Base-by-base conservation (phyloP, 2,888 invertebrate genomes). In the Liodrosophila aerea region DNA sequence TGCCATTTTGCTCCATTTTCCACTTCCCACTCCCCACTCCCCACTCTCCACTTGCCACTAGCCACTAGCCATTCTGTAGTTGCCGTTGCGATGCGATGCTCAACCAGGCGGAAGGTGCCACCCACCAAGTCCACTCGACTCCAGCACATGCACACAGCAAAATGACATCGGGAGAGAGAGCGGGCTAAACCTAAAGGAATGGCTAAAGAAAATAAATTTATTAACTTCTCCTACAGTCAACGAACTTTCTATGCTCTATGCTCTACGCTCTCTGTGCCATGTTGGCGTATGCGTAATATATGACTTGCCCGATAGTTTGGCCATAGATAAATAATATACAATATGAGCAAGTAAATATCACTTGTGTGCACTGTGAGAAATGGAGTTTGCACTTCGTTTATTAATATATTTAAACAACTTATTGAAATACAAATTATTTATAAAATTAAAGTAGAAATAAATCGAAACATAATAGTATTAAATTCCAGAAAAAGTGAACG, bases 211-310 rank as follows among this genome's bases (percentile, higher is more conserved):
- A 47, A 50, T 33, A 47, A 8, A 37, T 36, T 54, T 54, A 43
- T 54, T 54, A 43, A 41, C 34, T 43, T 41, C 34, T 27, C 34
- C 16, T 45, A 12, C 30, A 56, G 13, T 34, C 29, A 18, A 45
- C 51, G 63, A 53, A 62, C 47, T 44, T 34, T 33, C n/a, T 30
- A 49, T 49, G 49, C 29, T 12, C 36, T 56, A n/a, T n/a, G n/a
- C n/a, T n/a, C n/a, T 36, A 5, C 33, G 11, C 4, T 44, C n/a
- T 12, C 9, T 41, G 16, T 30, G 22, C 3, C 40, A 34, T 33
- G 40, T n/a, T 9, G 54, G 36, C 43, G 52, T 52, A 60, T 63
- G 49, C 52, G 47, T 44, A 40, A 46, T 50, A 7, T 44, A 12
- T 22, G 15, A 16, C 12, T 37, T 33, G 31, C 12, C 11, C 16